These are phyloP conservation scores for Leuctra nigra DNA, from an alignment of 2,888 invertebrate genomes.

Conservation along the genomic window DNA sequence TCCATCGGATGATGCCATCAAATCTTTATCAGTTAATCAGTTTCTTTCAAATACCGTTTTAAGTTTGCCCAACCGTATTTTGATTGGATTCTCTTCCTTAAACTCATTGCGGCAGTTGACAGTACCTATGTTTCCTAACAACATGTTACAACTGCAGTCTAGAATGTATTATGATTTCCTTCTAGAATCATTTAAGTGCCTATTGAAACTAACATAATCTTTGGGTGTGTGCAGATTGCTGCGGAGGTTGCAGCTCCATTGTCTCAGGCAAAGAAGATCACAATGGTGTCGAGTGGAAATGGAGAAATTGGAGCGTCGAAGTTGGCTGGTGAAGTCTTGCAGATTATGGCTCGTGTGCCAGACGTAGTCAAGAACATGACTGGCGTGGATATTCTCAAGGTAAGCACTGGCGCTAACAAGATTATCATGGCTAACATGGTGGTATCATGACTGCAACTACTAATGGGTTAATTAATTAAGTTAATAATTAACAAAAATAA, in stretches of 20 bases:
- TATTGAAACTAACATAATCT: no score
- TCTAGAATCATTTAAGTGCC: no score
- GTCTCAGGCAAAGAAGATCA: constrained; percentile 90
- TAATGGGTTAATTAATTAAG: not conserved
- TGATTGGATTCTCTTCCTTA: no score
- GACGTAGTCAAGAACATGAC: constrained; percentile 86
- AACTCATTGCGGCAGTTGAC: no score
- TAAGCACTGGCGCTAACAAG: constrained; percentile 41
- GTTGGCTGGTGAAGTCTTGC: constrained; percentile 88
- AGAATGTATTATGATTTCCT: no score
- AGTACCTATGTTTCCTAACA: no score
- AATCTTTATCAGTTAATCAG: no score
- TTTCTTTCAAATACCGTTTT: no score
- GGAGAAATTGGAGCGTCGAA: constrained; percentile 92
- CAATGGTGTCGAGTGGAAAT: constrained; percentile 90
- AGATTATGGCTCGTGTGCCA: constrained; percentile 88
- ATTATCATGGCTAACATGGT: not conserved
- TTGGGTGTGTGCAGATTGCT: constrained; percentile 71
- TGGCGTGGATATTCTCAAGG: constrained; percentile 89
- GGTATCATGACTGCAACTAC: not conserved
- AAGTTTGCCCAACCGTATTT: no score
- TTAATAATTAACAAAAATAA: no score
- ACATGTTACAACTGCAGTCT: no score
- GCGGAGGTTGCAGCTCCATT: constrained; percentile 95
- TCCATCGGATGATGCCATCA: no score